A percentile compares a stretch with the other conserved stretches of the same genome.
These are phyloP conservation scores for Alectura lathami DNA, from an alignment of 2,113 vertebrate species.

Conservation along the genomic window DNA sequence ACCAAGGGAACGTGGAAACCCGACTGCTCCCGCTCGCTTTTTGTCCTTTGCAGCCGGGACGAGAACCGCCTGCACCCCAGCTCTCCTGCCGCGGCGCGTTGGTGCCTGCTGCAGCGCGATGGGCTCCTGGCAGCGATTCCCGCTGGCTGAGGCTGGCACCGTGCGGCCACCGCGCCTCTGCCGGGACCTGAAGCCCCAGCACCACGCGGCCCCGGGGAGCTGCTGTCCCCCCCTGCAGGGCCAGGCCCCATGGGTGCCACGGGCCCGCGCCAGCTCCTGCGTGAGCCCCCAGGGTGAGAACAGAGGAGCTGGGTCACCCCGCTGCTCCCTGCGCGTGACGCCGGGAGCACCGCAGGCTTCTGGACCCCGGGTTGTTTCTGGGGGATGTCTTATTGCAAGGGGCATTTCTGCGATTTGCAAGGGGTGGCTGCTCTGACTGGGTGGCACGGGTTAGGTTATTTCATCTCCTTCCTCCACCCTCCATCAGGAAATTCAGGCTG, in stretches of 20 bases:
- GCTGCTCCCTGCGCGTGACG: neutral
- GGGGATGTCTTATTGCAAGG: neutral
- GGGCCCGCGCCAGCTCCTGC: no score
- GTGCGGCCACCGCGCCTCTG: accelerated
- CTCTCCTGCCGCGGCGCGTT: accelerated
- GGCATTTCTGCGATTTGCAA: neutral
- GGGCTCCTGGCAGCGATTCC: accelerated
- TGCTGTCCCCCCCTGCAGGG: no score
- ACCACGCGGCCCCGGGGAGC: no score
- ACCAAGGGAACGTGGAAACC: no score
- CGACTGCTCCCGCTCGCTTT: no score
- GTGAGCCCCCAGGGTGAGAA: neutral
- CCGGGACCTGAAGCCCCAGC: no score
- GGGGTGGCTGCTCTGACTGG: neutral
- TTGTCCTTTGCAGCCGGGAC: no score
- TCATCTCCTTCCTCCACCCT: neutral
- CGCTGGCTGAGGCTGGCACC: accelerated
- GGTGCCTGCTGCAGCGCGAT: accelerated
- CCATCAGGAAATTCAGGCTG: neutral
- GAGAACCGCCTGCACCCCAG: accelerated
- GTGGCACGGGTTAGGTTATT: accelerated
- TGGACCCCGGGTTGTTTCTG: neutral
- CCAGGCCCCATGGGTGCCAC: no score
- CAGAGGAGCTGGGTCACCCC: neutral
- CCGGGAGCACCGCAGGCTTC: neutral